Base-by-base conservation (phyloP, 2,888 invertebrate species). In the Drosophila paracracens region DNA sequence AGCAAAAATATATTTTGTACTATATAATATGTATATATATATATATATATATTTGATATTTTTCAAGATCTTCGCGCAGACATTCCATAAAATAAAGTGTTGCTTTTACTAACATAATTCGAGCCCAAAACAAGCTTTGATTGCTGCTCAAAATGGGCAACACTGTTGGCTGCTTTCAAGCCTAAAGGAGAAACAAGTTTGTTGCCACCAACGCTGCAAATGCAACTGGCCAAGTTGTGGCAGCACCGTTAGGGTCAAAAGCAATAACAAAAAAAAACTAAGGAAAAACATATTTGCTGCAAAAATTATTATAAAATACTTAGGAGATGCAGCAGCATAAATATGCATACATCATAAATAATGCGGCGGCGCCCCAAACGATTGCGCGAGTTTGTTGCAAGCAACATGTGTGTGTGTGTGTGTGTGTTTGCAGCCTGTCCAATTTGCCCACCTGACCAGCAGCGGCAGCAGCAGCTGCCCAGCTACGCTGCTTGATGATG, bases 311-410 rank as follows among this genome's bases (percentile, higher is more conserved):
- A 86, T 86, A 86, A 86, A 86, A 86, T 86, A 86, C 79, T 86
- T 86, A 85, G 88, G 79, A 84, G 88, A 85, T 83, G 83, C 85
- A 79, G 77, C 88, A 79, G 79, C 85, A 86, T 88, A 86, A 86
- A 86, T 85, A 88, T 86, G 85, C 85, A 86, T 86, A 83, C 77
- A 86, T 88, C 85, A 86, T 86, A 86, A 86, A 86, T 88, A 86
- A 86, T 88, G 71, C 70, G 81, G 82, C 82, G 88, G 87, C 84
- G 83, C 83, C 83, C 68, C 79, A 76, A 82, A 83, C 81, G 83
- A 83, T 64, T 36, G 54, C 65, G 35, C 62, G 54, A 71, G 70
- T 64, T 74, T 76, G 71, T 65, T 77, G 66, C 77, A 76, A 66
- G 29, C 29, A 40, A n/a, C 35, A 10, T 35, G 13, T 8, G 13